Percentiles rank a stretch among this genome's conserved stretches.
These are phyloP conservation scores for Lithophane socia DNA, from an alignment of 2,888 invertebrate species.

Conservation along the genomic window DNA sequence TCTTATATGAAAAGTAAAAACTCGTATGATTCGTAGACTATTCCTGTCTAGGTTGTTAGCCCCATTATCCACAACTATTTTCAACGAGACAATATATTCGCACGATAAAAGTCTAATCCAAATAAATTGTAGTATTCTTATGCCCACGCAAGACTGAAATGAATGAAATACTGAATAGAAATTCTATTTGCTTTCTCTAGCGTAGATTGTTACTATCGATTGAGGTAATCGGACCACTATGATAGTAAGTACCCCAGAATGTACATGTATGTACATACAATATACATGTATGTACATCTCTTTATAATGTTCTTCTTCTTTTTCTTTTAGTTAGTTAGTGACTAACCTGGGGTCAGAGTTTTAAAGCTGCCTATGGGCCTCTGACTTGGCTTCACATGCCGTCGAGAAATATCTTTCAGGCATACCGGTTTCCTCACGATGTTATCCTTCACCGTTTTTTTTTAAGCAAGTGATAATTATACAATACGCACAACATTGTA, in stretches of 20 bases:
- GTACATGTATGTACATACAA: neutral
- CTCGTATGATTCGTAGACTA: constrained; percentile 14
- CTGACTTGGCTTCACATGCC: too few relatives aligned
- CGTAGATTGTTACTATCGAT: constrained; percentile 32
- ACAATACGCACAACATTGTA: too few relatives aligned
- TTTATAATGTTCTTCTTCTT: too few relatives aligned
- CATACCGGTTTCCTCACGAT: too few relatives aligned
- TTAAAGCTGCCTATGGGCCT: too few relatives aligned
- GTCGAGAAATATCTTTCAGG: too few relatives aligned
- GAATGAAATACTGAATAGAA: constrained; percentile 54
- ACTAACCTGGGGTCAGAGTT: too few relatives aligned
- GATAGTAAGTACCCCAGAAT: constrained; percentile 1
- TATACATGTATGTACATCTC: too few relatives aligned
- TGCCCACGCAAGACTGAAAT: constrained; percentile 53
- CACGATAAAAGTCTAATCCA: constrained; percentile 34
- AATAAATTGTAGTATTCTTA: constrained; percentile 53
- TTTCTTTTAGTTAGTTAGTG: too few relatives aligned
- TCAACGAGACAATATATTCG: constrained; percentile 29
- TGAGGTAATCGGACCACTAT: constrained; percentile 24
- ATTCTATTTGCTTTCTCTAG: constrained; percentile 33
- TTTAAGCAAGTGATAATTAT: too few relatives aligned
- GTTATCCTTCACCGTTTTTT: too few relatives aligned
- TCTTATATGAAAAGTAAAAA: constrained; percentile 3
- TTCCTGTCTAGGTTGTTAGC: constrained; percentile 39
- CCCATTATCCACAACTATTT: constrained; percentile 42